phyloP scores from a whole-genome alignment of 2,113 vertebrate species.

The Anseranas semipalmata region DNA sequence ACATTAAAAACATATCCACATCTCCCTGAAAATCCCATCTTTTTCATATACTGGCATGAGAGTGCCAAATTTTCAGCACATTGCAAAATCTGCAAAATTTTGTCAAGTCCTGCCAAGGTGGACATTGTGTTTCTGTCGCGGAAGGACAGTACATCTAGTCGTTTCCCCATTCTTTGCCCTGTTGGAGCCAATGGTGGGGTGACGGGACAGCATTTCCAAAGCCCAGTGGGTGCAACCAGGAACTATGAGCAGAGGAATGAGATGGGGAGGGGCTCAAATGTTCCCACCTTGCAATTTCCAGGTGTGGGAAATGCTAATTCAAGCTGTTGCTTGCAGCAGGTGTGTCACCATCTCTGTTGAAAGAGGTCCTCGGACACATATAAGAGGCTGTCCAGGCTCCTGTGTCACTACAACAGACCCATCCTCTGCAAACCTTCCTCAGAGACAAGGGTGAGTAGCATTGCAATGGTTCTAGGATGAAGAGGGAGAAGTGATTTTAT shows the following conservation, averaged over 20 bases:
- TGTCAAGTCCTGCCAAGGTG: accelerated
- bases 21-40: accelerated
- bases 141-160: accelerated
- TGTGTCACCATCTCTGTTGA: constrained; percentile 23
- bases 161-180: background rate
- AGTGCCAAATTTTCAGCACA: accelerated
- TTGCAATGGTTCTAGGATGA: accelerated
- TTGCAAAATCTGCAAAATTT: background rate
- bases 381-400: background rate
- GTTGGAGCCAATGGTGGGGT: background rate
- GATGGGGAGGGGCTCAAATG: background rate
- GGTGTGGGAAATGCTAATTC: background rate
- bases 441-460: background rate
- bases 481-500: background rate
- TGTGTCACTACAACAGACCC: accelerated
- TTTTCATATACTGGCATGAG: accelerated
- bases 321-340: background rate
- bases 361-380: background rate
- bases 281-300: constrained; percentile 34
- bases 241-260: background rate
- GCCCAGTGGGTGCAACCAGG: background rate
- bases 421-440: background rate
- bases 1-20: accelerated
- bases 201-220: background rate
- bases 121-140: accelerated